Evolutionary conservation across 2,797 vertebrate species (phyloP), one percentile per base, ranked within the genome.

Genomic region (Phataginus tricuspis): DNA sequence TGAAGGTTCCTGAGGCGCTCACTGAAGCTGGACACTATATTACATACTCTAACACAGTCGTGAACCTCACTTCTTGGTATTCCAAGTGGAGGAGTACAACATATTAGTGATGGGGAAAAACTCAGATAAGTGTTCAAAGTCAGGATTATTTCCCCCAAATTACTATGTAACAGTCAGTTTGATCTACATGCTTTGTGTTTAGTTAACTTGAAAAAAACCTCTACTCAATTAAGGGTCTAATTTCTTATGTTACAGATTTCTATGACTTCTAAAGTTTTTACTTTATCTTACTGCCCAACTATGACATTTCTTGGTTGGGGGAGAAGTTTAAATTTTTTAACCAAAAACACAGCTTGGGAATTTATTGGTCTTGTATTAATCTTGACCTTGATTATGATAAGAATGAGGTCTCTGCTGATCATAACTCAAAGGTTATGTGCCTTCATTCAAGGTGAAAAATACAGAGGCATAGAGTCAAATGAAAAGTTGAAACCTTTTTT

Each of bases 21-120:
- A 96, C 96, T 90, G 96, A 98, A 97, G 92, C 84, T 23, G 97
- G 97, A 98, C 98, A 98, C 98, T 98, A 98, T 97, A 57, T 53
- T 93, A 96, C 18, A 9, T 13, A 90, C 97, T 98, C 97, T 96
- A 97, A 98, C 71, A 84, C 27, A 95, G 91, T 34, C 14, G 92
- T 68, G 93, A 90, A 95, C 92, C 85, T 96, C 88, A n/a, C 94
- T 86, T 77, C 69, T 68, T 96, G 87, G 69, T 90, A 87, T 74
- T 97, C 57, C 80, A 66, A 94, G 82, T 34, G n/a, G 64, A 90
- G 57, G 59, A 94, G 63, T 72, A 71, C 25, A 77, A 27, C 25
- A 4, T 37, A 27, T 91, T 89, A 96, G 63, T 71, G 80, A 96
- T 90, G 90, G 49, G 29, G 71, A 37, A 63, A 77, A 87, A 7